phyloP scores from a whole-genome alignment of 2,888 invertebrate species.

The Tetramorium bicarinatum region DNA sequence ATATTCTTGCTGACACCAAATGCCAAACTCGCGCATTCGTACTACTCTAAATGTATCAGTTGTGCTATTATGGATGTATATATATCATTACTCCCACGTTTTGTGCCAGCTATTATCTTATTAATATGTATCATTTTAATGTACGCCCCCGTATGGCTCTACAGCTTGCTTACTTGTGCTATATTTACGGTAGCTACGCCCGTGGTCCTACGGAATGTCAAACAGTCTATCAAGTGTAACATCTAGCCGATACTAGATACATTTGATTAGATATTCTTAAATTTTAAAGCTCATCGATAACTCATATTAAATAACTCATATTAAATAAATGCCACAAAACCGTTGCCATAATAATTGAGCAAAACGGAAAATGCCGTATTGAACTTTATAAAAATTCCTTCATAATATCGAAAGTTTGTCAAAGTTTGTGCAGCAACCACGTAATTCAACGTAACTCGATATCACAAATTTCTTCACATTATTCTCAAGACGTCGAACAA shows the following conservation, averaged over 20 bases:
- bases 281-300: neutral
- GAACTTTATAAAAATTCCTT: neutral
- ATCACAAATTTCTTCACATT: neutral
- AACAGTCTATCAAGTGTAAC: constrained; percentile 11
- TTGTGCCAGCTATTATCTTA: constrained; percentile 22
- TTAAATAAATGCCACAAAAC: neutral
- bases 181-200: constrained; percentile 45
- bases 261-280: neutral
- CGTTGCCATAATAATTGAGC: neutral
- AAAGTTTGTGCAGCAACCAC: neutral
- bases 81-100: constrained; percentile 31
- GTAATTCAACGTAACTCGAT: neutral
- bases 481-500: neutral
- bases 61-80: neutral
- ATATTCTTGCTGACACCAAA: neutral
- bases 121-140: constrained; percentile 51
- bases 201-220: constrained; percentile 42
- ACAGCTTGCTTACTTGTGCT: constrained; percentile 29
- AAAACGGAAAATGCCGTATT: neutral
- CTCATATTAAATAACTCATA: neutral
- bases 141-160: constrained; percentile 36
- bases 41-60: neutral
- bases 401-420: neutral
- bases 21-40: constrained; percentile 1
- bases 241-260: neutral